A percentile compares a stretch with the other conserved stretches of the same genome.
These are phyloP conservation scores for Drosophila pseudoobscura DNA, from an alignment of 1,140 invertebrate genomes.

Conservation along the genomic window DNA sequence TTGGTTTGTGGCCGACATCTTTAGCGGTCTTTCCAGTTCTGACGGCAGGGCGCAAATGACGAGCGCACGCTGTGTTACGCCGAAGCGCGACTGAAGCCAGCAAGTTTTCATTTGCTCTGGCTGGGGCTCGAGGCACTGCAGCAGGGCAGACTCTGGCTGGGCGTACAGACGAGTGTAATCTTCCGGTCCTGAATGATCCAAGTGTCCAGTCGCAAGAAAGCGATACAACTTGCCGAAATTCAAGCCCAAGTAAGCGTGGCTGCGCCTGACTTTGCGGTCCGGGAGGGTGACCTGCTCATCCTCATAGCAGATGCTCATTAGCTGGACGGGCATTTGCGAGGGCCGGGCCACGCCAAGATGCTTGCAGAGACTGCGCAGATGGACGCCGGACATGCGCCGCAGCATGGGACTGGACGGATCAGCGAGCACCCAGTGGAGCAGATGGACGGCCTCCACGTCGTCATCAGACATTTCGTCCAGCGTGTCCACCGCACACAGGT, in stretches of 20 bases:
- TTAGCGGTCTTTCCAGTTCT: background rate
- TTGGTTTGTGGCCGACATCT: background rate
- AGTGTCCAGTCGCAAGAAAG: constrained; percentile 18
- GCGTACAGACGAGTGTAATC: constrained; percentile 19
- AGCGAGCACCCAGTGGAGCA: constrained; percentile 45
- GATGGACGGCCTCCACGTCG: constrained; percentile 3
- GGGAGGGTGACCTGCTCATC: background rate
- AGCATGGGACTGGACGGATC: constrained; percentile 21
- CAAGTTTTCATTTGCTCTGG: background rate
- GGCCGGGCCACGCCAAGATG: constrained; percentile 8
- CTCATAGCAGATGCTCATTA: constrained; percentile 33
- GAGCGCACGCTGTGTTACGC: constrained; percentile 17
- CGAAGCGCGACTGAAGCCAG: constrained; percentile 27
- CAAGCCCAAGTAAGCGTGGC: constrained; percentile 28
- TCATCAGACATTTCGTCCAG: background rate
- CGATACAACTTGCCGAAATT: constrained; percentile 29
- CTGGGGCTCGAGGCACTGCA: constrained; percentile 5
- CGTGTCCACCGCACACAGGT: background rate
- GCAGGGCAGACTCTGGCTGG: constrained; percentile 20
- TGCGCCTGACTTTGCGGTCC: background rate
- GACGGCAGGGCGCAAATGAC: constrained; percentile 23
- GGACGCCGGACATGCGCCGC: constrained; percentile 8
- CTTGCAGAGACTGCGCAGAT: constrained; percentile 17
- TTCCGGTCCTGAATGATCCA: constrained; percentile 5
- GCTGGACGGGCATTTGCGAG: constrained; percentile 1